Evolutionary conservation across 2,797 vertebrate species (phyloP).

Genomic region (Sebastes aleutianus): DNA sequence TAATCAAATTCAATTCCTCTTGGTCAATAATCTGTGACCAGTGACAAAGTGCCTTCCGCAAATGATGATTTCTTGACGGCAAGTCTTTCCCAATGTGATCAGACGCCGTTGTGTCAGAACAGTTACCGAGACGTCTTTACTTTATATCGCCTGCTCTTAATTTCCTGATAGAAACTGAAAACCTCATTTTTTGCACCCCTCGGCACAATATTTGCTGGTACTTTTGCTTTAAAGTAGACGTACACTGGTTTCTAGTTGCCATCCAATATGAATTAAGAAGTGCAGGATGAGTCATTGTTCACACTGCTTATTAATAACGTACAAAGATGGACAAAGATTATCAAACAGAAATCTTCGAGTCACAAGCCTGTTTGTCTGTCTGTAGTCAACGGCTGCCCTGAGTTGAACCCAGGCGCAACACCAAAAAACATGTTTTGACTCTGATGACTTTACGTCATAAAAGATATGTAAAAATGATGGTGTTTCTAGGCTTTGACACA

Average conservation of each 20-base stretch:
- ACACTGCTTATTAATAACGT: background rate
- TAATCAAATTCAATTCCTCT: slow-evolving; percentile 39
- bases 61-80: background rate
- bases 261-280: background rate
- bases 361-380: background rate
- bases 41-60: slow-evolving; percentile 28
- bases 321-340: background rate
- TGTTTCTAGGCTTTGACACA: slow-evolving; percentile 29
- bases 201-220: background rate
- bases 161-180: slow-evolving; percentile 7
- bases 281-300: background rate
- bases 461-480: background rate
- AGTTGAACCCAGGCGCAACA: background rate
- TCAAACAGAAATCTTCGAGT: background rate
- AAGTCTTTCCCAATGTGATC: background rate
- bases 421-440: background rate
- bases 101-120: background rate
- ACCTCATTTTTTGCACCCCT: background rate
- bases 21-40: slow-evolving; percentile 25
- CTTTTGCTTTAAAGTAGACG: background rate
- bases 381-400: background rate
- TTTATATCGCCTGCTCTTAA: background rate
- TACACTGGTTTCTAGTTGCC: background rate
- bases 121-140: background rate
- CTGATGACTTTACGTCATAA: background rate